Evolutionary conservation across 2,888 invertebrate species (phyloP), one percentile per base, ranked within the genome.

Genomic region (Drosophila imparisetae): DNA sequence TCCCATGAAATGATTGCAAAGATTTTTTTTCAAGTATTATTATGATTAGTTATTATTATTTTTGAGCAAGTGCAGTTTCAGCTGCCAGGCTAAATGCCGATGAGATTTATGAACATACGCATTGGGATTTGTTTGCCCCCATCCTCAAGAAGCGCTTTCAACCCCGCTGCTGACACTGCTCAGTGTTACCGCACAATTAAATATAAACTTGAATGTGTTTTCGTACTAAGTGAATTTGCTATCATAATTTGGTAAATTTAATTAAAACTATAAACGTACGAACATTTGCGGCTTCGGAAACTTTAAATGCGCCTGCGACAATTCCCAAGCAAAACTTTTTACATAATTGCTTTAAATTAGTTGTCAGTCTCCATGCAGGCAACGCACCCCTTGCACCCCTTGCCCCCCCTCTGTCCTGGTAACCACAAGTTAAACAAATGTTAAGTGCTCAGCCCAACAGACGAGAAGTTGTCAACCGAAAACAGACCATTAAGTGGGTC

Each of bases 321-420:
- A 72, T 77, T 77, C 73, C 52, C 69, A 42, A 78, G 27, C 45
- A 91, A 91, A 90, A 89, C 80, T 90, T 89, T 87, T 83, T 75
- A 75, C 80, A 80, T 91, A 90, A 90, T 91, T 91, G 81, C 78
- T 81, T 85, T 83, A 91, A 90, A 90, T 91, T 90, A 91, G 90
- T 89, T 91, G 90, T 90, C 77, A 91, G 91, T 82, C 75, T 78
- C 80, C 52, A 45, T 29, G 40, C 66, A 30, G 66, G 67, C 55
- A 75, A 71, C 68, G 62, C 45, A 27, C 29, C 52, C 60, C 30
- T 27, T 50, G 30, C 57, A 1, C 49, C 42, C 36, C 42, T 57
- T 27, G 27, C 55, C 52, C 34, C 34, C 18, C 38, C 49, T 52
- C 34, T 58, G 53, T 29, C 30, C 62, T 45, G 24, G 34, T 11